Conservation (phyloP, 2,113 vertebrate genomes). For the Lampris megalopsis region DNA sequence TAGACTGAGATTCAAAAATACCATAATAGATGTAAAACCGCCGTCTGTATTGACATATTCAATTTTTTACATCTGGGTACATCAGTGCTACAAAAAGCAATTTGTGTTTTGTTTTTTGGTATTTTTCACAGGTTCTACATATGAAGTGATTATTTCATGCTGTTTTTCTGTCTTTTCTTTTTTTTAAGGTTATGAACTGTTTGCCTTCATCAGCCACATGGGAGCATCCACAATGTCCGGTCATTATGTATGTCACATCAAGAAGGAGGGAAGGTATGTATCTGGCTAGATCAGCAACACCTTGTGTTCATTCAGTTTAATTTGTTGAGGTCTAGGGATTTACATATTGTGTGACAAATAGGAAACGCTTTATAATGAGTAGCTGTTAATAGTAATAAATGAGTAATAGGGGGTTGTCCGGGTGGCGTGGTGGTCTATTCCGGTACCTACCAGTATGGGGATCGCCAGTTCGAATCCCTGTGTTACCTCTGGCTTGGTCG, state of each 20-base stretch:
- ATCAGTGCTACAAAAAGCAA: too few species aligned
- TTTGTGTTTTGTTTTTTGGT: too few species aligned
- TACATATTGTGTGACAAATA: background rate
- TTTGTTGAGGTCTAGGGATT: background rate
- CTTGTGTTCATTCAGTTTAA: background rate
- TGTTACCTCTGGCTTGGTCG: too few species aligned
- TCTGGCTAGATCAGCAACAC: background rate
- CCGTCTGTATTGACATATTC: too few species aligned
- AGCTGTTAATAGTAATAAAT: too few species aligned
- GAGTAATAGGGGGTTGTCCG: too few species aligned
- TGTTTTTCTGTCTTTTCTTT: conserved; percentile 16
- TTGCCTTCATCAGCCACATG: conserved; percentile 98
- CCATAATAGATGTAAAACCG: too few species aligned
- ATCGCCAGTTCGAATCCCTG: too few species aligned
- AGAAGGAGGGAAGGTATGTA: conserved; percentile 96
- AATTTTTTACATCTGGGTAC: too few species aligned
- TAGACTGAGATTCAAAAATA: too few species aligned
- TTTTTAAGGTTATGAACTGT: conserved; percentile 92
- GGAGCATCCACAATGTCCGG: conserved; percentile 98
- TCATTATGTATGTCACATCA: conserved; percentile 97
- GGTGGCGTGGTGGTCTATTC: too few species aligned
- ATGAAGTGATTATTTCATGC: background rate
- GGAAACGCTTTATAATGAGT: background rate
- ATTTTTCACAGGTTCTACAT: background rate
- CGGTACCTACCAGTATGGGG: too few species aligned